Evolutionary conservation across 2,888 invertebrate genomes (phyloP).

Genomic region (Rhingia rostrata): DNA sequence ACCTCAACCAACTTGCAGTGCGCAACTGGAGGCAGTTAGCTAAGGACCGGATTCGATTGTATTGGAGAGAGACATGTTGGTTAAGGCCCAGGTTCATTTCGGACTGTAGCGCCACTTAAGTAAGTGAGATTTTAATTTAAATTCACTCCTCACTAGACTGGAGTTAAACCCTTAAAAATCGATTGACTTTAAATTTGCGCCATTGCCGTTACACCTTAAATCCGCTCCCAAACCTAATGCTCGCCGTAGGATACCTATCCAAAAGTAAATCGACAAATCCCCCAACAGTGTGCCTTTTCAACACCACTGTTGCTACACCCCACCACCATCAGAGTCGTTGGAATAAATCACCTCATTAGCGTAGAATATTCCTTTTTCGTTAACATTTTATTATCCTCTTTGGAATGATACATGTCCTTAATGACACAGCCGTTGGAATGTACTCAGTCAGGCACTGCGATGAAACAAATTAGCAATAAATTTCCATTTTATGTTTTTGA

Average conservation of each 20-base stretch:
- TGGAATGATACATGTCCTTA: slow-evolving; percentile 49
- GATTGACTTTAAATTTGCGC: too few relatives aligned
- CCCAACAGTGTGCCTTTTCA: not conserved
- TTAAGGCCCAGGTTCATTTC: too few relatives aligned
- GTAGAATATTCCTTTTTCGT: slow-evolving; percentile 45
- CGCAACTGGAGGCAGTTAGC: too few relatives aligned
- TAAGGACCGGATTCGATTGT: too few relatives aligned
- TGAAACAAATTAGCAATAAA: slow-evolving; percentile 51
- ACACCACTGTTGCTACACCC: slow-evolving; percentile 11
- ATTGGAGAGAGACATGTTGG: too few relatives aligned
- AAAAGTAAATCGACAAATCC: not conserved
- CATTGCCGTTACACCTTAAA: too few relatives aligned
- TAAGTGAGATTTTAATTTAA: too few relatives aligned
- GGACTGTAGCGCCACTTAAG: too few relatives aligned
- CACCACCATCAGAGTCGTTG: not conserved
- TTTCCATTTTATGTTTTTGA: slow-evolving; percentile 61
- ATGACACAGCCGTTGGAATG: slow-evolving; percentile 16
- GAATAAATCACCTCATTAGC: slow-evolving; percentile 64
- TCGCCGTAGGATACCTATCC: not conserved
- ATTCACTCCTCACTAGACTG: too few relatives aligned
- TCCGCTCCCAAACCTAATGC: too few relatives aligned
- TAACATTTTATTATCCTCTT: slow-evolving; percentile 48
- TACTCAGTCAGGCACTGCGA: slow-evolving; percentile 6
- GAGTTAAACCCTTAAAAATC: too few relatives aligned
- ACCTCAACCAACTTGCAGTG: too few relatives aligned